Evolutionary conservation across 2,797 vertebrate species (phyloP).

Genomic region (Rhynchotus rufescens): DNA sequence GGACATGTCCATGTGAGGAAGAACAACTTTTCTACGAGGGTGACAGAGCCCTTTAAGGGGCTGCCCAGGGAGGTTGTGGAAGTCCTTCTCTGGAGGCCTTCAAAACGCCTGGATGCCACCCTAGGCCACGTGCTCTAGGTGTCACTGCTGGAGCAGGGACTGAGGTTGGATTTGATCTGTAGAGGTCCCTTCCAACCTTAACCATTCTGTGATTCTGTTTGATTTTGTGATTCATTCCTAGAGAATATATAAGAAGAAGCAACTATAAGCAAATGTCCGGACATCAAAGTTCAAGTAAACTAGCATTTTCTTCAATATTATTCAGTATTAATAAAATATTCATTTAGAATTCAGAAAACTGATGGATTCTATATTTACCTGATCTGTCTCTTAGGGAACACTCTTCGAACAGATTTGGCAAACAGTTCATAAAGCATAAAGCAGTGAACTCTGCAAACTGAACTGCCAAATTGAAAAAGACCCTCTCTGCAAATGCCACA

Average conservation of each 20-base stretch:
- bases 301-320: not conserved
- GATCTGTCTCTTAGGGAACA: not conserved
- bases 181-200: too few relatives aligned
- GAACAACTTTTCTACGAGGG: too few relatives aligned
- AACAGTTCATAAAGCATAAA: not conserved
- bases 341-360: not conserved
- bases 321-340: not conserved
- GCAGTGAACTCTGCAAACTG: not conserved
- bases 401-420: not conserved
- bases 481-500: not conserved
- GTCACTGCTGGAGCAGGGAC: too few relatives aligned
- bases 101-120: too few relatives aligned
- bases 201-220: too few relatives aligned
- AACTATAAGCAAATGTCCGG: not conserved
- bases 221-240: not conserved
- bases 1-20: too few relatives aligned
- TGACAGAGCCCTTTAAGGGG: too few relatives aligned
- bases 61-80: too few relatives aligned
- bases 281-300: not conserved
- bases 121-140: too few relatives aligned
- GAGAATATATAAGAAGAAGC: fast-evolving
- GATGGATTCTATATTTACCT: not conserved
- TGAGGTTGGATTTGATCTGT: too few relatives aligned
- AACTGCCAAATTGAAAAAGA: not conserved
- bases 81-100: too few relatives aligned